These are phyloP conservation scores for Amblyopsis hoosieri DNA, from an alignment of 2,797 vertebrate species.

Conservation along the genomic window DNA sequence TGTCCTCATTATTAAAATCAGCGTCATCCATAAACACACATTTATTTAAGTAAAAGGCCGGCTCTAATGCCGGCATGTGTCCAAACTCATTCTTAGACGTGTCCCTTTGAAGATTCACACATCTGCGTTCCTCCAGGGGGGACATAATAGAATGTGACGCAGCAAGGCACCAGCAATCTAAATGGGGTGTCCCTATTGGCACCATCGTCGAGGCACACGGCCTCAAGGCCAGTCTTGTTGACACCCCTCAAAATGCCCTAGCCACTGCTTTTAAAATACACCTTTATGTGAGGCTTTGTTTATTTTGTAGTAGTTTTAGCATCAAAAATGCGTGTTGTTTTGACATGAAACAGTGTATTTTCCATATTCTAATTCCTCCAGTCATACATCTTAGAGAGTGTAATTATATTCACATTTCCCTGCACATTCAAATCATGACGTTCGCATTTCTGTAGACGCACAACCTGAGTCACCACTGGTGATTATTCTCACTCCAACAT, in stretches of 20 bases:
- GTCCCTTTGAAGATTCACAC: background rate
- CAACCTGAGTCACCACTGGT: conserved; percentile 3
- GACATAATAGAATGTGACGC: background rate
- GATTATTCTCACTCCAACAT: conserved; percentile 32
- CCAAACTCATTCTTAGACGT: background rate
- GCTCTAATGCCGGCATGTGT: background rate
- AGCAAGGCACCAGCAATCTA: background rate
- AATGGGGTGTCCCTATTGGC: background rate
- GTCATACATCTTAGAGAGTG: background rate
- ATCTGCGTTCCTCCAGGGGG: background rate
- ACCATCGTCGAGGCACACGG: background rate
- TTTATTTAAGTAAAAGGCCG: background rate
- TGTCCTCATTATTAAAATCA: conserved; percentile 7
- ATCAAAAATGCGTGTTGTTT: background rate
- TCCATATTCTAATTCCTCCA: background rate
- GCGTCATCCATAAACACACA: background rate
- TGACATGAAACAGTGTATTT: background rate
- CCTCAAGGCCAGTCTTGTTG: background rate
- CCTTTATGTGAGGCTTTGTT: background rate
- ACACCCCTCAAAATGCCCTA: background rate
- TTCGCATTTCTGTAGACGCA: background rate
- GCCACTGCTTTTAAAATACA: background rate
- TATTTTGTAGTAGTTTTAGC: background rate
- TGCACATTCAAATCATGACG: background rate
- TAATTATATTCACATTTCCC: background rate